Conservation (phyloP, 2,888 invertebrate species). For the Selenia dentaria region DNA sequence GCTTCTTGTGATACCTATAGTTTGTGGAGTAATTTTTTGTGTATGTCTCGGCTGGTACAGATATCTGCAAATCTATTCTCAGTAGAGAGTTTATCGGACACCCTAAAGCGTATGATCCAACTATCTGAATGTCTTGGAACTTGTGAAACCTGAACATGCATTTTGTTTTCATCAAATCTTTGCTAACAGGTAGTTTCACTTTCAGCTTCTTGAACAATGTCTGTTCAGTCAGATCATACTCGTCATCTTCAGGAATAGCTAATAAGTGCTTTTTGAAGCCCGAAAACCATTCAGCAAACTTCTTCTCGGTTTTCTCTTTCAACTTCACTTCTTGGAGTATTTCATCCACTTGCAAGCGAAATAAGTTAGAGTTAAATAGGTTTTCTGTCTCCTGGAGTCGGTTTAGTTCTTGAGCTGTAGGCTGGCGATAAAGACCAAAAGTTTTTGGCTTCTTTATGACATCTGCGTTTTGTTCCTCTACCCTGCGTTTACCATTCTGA, state of each 20-base stretch:
- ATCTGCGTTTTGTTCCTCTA: conserved; percentile 47
- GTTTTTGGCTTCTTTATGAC: conserved; percentile 61
- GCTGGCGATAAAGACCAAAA: conserved; percentile 83
- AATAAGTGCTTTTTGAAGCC: conserved; percentile 82
- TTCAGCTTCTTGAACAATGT: conserved; percentile 71
- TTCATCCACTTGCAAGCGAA: conserved; percentile 93
- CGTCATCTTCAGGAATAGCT: conserved; percentile 77
- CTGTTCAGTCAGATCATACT: conserved; percentile 78
- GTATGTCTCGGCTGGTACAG: conserved; percentile 90
- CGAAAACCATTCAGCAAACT: conserved; percentile 86
- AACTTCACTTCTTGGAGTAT: conserved; percentile 88
- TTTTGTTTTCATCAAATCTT: conserved; percentile 71
- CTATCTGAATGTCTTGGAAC: conserved; percentile 85
- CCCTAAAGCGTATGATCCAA: conserved; percentile 89
- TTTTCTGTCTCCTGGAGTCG: conserved; percentile 93
- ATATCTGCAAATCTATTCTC: conserved; percentile 88
- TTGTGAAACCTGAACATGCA: conserved; percentile 87
- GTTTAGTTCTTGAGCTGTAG: conserved; percentile 93
- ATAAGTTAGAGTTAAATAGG: conserved; percentile 93
- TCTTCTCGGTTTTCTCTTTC: conserved; percentile 86
- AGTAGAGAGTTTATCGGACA: conserved; percentile 87
- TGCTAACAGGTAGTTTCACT: conserved; percentile 83
- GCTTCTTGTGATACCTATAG: conserved; percentile 91
- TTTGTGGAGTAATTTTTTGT: conserved; percentile 92
- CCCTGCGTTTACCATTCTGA: conserved; percentile 57